Evolutionary conservation across 2,888 invertebrate genomes (phyloP).

Genomic region (Cosmopolites sordidus): DNA sequence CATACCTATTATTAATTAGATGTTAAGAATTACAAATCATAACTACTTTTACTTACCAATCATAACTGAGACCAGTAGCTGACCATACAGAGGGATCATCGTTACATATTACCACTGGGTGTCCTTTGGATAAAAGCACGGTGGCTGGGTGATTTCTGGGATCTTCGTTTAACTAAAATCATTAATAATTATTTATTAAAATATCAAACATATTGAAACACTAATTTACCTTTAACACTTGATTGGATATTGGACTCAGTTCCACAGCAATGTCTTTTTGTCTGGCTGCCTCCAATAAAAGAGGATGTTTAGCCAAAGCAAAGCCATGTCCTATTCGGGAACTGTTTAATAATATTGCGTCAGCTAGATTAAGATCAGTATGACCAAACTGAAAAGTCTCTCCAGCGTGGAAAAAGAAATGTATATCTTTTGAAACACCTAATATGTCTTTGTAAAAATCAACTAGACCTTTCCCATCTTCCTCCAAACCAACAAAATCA

Average conservation of each 20-base stretch:
- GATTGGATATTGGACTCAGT: slow-evolving; percentile 75
- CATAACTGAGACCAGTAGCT: slow-evolving; percentile 66
- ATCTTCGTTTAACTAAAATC: slow-evolving; percentile 52
- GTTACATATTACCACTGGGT: slow-evolving; percentile 71
- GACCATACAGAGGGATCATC: slow-evolving; percentile 80
- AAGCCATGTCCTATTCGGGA: slow-evolving; percentile 77
- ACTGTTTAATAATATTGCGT: slow-evolving; percentile 70
- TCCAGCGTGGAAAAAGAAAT: slow-evolving; percentile 76
- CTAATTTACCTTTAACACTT: slow-evolving; percentile 56
- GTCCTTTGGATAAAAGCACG: slow-evolving; percentile 59
- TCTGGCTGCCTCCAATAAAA: slow-evolving; percentile 56
- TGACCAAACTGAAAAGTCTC: slow-evolving; percentile 63
- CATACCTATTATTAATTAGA: slow-evolving; percentile 35
- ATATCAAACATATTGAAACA: too few relatives aligned
- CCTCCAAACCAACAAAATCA: slow-evolving; percentile 79
- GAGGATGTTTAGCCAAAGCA: slow-evolving; percentile 69
- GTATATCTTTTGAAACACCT: slow-evolving; percentile 47
- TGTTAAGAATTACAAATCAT: too few relatives aligned
- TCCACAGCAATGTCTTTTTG: slow-evolving; percentile 67
- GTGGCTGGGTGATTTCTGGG: slow-evolving; percentile 72
- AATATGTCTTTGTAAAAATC: slow-evolving; percentile 58
- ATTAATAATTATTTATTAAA: too few relatives aligned
- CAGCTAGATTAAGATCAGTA: slow-evolving; percentile 69
- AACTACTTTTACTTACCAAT: slow-evolving; percentile 65
- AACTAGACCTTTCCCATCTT: slow-evolving; percentile 60